Evolutionary conservation across 2,113 vertebrate genomes (phyloP).

Genomic region (Canis aureus): DNA sequence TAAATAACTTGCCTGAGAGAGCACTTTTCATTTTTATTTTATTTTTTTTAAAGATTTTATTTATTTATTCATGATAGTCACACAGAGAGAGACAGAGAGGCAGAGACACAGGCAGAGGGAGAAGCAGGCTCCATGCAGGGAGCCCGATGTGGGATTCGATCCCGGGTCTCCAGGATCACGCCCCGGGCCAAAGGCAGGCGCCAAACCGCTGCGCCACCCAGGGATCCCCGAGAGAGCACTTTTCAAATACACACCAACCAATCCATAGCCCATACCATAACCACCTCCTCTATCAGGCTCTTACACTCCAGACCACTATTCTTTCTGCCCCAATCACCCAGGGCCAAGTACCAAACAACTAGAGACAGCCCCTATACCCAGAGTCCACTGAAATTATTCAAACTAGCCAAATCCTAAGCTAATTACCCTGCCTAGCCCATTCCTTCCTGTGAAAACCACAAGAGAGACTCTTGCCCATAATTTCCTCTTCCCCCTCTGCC

Average conservation of each 20-base stretch:
- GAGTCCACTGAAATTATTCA: background rate
- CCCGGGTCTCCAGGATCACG: no score
- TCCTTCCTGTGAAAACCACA: background rate
- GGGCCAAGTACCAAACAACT: background rate
- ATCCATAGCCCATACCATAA: background rate
- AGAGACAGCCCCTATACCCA: background rate
- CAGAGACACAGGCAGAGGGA: no score
- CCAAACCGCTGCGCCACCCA: no score
- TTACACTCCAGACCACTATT: background rate
- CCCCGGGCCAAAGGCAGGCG: no score
- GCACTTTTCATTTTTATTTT: background rate
- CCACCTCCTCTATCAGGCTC: background rate
- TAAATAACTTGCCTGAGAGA: background rate
- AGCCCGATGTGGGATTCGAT: no score
- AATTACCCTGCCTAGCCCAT: background rate
- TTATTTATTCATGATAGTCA: no score
- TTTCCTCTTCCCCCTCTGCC: background rate
- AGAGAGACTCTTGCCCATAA: background rate
- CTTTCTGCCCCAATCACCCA: background rate
- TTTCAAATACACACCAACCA: background rate
- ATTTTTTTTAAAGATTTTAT: no score
- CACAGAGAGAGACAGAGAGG: no score
- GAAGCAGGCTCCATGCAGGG: no score
- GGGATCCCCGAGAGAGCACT: background rate
- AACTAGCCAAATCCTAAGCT: background rate